Evolutionary conservation across 1,140 invertebrate species (phyloP), one percentile per base, ranked within the genome.

Genomic region (Laupala kohalensis): DNA sequence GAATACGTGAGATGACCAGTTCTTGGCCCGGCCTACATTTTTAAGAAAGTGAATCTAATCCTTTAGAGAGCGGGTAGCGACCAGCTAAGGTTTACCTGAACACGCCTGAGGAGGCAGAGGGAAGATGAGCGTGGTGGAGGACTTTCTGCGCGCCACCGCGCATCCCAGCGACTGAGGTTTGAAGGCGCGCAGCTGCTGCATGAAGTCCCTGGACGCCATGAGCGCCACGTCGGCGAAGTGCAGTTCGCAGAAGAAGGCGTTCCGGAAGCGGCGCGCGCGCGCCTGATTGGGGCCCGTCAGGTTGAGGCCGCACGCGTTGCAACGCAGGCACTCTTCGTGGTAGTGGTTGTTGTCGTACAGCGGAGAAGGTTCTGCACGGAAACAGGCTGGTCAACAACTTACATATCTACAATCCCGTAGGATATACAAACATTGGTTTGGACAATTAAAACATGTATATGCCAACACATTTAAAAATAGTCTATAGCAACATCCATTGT

Each of bases 201-300:
- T 95, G 83, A 96, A 96, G 86, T 96, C 94, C 72, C 92, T 94
- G 84, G 91, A 93, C 88, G 95, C 93, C 92, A 95, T 94, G 77
- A 96, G 91, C 79, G 93, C 91, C 74, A 96, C 93, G 89, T 97
- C 94, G 77, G 92, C 91, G 80, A 94, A 94, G 83, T 95, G 93
- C 76, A 94, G 84, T 81, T 93, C 91, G 85, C 93, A 95, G 78
- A 94, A 88, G 79, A 95, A 92, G 79, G 92, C 90, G 81, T 93
- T 93, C 78, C 89, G 89, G 84, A 89, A 90, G 74, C 89, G 85
- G 71, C 88, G 82, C 66, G 89, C 89, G 73, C 89, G 83, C 78
- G 92, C 92, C 83, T 94, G 92, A 81, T 95, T 95, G 73, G 91
- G 90, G 75, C 94, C 94, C 73, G 93, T 93, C 76, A 96, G 87